Evolutionary conservation across 2,888 invertebrate genomes (phyloP), one percentile per base, ranked within the genome.

Genomic region (Scrobipalpa atriplicella): DNA sequence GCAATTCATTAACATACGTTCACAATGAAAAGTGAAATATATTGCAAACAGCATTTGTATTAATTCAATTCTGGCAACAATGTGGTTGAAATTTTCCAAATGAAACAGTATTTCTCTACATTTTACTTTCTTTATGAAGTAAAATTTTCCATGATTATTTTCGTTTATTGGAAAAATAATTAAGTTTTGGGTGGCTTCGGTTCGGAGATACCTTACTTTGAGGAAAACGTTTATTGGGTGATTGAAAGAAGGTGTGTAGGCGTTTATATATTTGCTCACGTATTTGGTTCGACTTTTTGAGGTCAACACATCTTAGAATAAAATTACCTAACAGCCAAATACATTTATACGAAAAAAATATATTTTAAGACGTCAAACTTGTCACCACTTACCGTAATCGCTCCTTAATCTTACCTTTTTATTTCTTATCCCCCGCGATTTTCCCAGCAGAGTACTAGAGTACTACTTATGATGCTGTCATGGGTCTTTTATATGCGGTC

Each of bases 381-480:
- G 21, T 52, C 19, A 10, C n/a, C 21, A 21, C 29, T 7, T 11
- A 2, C 1, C 36, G 2, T 38, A 11, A n/a, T 38, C 36, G 5
- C 58, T 58, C 36, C 38, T 16, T 16, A 13, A 18, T 58, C 16
- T 36, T n/a, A 9, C 8, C 8, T 29, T 47, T 51, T 29, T 29
- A 29, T 29, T 29, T 21, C 16, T 63, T 67, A 36, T 58, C 38
- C 65, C 67, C 71, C 71, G 72, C 69, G 73, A 68, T 71, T 71
- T 70, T 75, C 81, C 83, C 81, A 68, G 73, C 73, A 77, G 81
- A 80, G 76, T 75, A 72, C 76, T 73, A 77, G 81, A 79, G 76
- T 75, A 72, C 76, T 82, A 76, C 81, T 85, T 82, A 83, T 79
- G 79, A 80, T 73, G 72, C 78, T 75, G 75, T 78, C 81, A 75